A percentile compares a stretch with the other conserved stretches of the same genome.
phyloP scores from a whole-genome alignment of 2,113 vertebrate genomes.

The Jacana jacana region DNA sequence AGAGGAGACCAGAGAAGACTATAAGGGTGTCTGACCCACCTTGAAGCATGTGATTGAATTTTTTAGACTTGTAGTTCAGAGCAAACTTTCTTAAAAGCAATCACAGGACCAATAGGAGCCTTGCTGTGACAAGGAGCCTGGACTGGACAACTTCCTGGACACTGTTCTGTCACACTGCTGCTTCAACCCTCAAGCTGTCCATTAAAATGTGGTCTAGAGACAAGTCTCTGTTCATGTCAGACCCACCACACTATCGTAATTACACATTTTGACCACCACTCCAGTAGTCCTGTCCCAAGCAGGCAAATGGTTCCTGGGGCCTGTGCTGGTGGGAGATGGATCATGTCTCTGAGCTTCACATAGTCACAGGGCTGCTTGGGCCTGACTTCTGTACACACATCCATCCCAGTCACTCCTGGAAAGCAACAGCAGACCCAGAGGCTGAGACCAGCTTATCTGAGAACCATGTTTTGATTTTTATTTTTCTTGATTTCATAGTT shows the following conservation, averaged over 20 bases:
- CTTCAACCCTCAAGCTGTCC: not conserved
- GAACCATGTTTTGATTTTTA: not conserved
- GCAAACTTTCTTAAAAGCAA: not conserved
- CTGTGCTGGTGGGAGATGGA: too few species aligned
- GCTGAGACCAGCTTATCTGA: not conserved
- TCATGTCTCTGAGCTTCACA: not conserved
- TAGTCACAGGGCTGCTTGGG: not conserved
- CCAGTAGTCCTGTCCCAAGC: not conserved
- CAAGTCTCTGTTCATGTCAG: not conserved
- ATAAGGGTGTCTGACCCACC: rapidly evolving
- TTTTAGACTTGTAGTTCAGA: not conserved
- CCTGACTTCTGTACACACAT: too few species aligned
- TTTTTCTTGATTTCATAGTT: not conserved
- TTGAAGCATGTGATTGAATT: not conserved
- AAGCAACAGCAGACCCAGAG: not conserved
- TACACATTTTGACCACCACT: not conserved
- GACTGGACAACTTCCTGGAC: too few species aligned
- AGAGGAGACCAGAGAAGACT: not conserved
- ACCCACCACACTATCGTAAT: too few species aligned
- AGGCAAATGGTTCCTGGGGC: not conserved
- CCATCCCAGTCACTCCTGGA: not conserved
- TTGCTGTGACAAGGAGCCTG: not conserved
- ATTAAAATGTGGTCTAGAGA: too few species aligned
- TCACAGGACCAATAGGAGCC: not conserved
- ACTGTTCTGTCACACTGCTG: rapidly evolving